These are phyloP conservation scores for Sorex araneus DNA, from an alignment of 2,113 vertebrate species.

Conservation along the genomic window DNA sequence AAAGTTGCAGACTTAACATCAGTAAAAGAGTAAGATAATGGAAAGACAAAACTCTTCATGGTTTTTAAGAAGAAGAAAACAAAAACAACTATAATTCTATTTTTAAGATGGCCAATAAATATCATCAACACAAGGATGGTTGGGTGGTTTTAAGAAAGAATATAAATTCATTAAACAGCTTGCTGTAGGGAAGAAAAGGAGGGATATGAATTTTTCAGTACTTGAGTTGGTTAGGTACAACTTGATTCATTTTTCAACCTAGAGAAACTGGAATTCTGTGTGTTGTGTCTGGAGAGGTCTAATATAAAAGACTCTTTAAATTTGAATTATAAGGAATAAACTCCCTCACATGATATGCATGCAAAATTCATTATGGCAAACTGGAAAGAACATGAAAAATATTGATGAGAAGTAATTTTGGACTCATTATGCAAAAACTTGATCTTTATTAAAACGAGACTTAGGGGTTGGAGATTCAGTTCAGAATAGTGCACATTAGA, in stretches of 20 bases:
- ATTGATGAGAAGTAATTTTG: background rate
- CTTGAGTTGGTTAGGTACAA: background rate
- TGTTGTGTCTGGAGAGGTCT: background rate
- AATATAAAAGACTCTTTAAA: slow-evolving; percentile 8
- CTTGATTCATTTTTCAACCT: slow-evolving; percentile 54
- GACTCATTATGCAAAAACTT: slow-evolving; percentile 40
- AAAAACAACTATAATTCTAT: background rate
- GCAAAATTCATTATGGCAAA: slow-evolving; percentile 4
- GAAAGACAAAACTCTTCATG: background rate
- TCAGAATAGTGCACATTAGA: no score
- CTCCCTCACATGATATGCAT: background rate
- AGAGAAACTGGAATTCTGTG: slow-evolving; percentile 9
- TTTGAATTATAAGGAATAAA: slow-evolving; percentile 54
- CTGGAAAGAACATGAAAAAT: slow-evolving; percentile 23
- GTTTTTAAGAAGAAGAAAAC: background rate
- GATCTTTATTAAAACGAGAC: slow-evolving; percentile 1
- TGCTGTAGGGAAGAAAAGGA: background rate
- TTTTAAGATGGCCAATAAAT: background rate
- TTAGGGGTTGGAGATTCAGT: background rate
- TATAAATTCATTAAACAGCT: background rate
- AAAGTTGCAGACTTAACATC: slow-evolving; percentile 16
- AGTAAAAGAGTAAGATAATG: slow-evolving; percentile 46
- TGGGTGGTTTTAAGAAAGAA: background rate
- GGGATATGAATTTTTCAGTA: no score
- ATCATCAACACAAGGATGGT: background rate